Percentiles rank a stretch among this genome's conserved stretches.
These are phyloP conservation scores for Chrosomus eos DNA, from an alignment of 2,797 vertebrate species.

Conservation along the genomic window DNA sequence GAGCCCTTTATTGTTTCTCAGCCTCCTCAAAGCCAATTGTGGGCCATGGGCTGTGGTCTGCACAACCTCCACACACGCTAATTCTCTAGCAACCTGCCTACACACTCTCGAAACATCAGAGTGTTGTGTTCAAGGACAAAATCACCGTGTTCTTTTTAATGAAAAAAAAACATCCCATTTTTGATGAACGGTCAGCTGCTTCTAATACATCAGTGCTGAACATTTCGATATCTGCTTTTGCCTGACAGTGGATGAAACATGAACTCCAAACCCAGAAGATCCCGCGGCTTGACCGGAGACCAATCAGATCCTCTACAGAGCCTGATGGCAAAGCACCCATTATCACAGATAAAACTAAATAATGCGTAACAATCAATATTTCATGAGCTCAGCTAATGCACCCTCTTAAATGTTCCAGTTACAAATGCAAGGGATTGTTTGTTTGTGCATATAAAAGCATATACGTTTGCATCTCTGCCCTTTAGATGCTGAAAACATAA, in stretches of 20 bases:
- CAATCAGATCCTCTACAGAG: conserved; percentile 22
- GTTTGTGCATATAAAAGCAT: conserved; percentile 37
- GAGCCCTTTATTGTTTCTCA: conserved; percentile 47
- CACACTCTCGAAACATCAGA: not conserved
- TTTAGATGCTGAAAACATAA: conserved; percentile 23
- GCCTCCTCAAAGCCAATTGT: conserved; percentile 47
- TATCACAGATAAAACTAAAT: conserved; percentile 54
- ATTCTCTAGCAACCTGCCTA: conserved; percentile 39
- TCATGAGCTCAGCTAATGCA: conserved; percentile 58
- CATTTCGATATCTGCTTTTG: not conserved
- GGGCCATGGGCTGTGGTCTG: conserved; percentile 31
- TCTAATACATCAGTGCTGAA: conserved; percentile 21
- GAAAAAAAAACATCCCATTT: not conserved
- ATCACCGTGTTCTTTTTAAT: not conserved
- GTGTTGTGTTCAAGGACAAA: not conserved
- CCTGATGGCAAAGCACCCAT: conserved; percentile 53
- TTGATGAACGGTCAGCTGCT: not conserved
- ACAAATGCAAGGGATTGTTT: conserved; percentile 37
- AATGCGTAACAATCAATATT: conserved; percentile 59
- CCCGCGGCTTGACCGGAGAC: not conserved
- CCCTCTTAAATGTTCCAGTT: conserved; percentile 51
- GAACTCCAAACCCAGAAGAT: conserved; percentile 36
- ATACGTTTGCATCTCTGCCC: conserved; percentile 11
- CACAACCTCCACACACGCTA: conserved; percentile 24
- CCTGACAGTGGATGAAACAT: conserved; percentile 49